Evolutionary conservation across 2,888 invertebrate genomes (phyloP), one percentile per base, ranked within the genome.

Genomic region (Pyralis farinalis): DNA sequence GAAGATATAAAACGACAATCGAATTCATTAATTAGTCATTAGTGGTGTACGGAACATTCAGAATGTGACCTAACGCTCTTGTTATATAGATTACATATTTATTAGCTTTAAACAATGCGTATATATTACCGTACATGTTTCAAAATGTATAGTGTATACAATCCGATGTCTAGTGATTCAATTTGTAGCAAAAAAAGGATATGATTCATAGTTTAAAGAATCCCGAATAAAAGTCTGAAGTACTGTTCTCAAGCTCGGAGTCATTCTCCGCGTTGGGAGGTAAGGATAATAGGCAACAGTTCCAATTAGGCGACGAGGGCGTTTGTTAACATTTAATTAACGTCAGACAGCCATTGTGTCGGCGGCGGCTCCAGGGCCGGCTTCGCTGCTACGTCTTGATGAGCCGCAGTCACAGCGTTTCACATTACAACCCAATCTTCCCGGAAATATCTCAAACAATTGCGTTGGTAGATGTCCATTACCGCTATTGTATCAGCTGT

Each of bases 241-340:
- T 72, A 69, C 62, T 61, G 67, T 70, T 69, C 77, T 80, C 63
- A 55, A 74, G 76, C 72, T 75, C 73, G 72, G 71, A 79, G 78
- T 77, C 78, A 76, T 78, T 81, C 83, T 82, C 61, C 58, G 66
- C 69, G 76, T 75, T 71, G 75, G 75, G 79, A 85, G 81, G 82
- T 78, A 85, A 85, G 86, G 84, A 85, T 87, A 88, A 87, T 81
- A 86, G 86, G 84, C 85, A 84, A 85, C 87, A 85, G 84, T 84
- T 83, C 87, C 87, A 88, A 88, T 88, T 88, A 88, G 85, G 75
- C 82, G 83, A 78, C 80, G 76, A 87, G 86, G 83, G 86, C 85
- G 87, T 88, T 88, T 88, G 87, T 88, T 87, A 88, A 85, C 87
- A 88, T 87, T 88, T 88, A 86, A 88, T 87, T 88, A 88, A 85